Percentiles rank a stretch among this genome's conserved stretches.
phyloP scores from a whole-genome alignment of 1,140 invertebrate genomes.

The Drosophila oshimai region DNA sequence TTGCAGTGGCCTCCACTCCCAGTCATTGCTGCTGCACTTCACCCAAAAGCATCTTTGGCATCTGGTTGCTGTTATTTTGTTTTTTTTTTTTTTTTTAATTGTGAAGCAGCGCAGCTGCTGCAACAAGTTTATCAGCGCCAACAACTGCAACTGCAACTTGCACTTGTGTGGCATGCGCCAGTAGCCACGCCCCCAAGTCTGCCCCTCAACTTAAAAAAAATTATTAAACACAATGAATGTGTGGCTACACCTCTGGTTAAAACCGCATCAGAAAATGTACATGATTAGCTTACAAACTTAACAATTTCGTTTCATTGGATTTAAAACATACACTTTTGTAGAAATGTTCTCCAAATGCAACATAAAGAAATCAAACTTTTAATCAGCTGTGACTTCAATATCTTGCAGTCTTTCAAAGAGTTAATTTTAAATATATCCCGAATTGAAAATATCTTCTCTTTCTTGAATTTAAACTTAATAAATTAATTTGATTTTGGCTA shows the following conservation, averaged over 20 bases:
- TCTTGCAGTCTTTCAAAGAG: too few species aligned
- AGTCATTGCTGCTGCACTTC: slow-evolving; percentile 5
- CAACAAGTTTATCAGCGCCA: slow-evolving; percentile 30
- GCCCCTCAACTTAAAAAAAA: neutral
- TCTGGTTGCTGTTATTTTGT: slow-evolving; percentile 14
- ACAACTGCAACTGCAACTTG: slow-evolving; percentile 8
- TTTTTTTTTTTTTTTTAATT: neutral
- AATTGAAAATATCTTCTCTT: too few species aligned
- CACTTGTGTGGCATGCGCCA: slow-evolving; percentile 37
- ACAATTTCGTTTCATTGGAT: neutral
- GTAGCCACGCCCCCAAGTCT: slow-evolving; percentile 5
- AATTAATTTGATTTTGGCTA: too few species aligned
- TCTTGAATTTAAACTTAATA: too few species aligned
- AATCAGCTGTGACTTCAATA: too few species aligned
- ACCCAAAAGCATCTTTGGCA: slow-evolving; percentile 44
- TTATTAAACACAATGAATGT: slow-evolving; percentile 12
- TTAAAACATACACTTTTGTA: neutral
- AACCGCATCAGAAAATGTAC: neutral
- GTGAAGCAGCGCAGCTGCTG: slow-evolving; percentile 1
- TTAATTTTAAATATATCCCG: neutral
- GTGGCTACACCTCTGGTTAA: slow-evolving; percentile 9
- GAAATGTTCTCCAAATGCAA: neutral
- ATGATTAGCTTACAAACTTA: neutral
- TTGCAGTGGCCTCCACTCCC: slow-evolving; percentile 11
- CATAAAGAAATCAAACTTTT: neutral